phyloP scores from a whole-genome alignment of 2,113 vertebrate species.

The Blennius ocellaris region DNA sequence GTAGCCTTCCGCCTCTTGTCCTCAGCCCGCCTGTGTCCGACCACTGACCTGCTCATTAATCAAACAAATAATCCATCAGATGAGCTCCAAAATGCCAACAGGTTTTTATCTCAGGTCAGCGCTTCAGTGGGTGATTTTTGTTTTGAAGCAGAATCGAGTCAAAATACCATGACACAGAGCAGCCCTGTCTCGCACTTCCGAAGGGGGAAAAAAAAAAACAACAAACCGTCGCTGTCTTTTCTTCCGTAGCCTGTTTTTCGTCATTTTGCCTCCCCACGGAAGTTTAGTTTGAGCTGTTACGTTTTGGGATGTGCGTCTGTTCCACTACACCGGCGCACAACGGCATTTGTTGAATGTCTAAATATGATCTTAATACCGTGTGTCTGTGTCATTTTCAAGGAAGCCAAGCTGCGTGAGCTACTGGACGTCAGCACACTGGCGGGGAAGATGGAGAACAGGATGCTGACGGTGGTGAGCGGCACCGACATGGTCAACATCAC shows the following conservation, averaged over 20 bases:
- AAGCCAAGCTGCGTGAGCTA: constrained; percentile 92
- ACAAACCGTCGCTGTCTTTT: constrained; percentile 2
- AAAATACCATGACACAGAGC: constrained; percentile 36
- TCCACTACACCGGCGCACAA: background rate
- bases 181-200: constrained; percentile 42
- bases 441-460: constrained; percentile 91
- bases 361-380: constrained; percentile 15
- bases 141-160: constrained; percentile 14
- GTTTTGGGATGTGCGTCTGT: constrained; percentile 12
- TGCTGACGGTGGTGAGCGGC: constrained; percentile 95
- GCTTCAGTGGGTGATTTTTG: background rate
- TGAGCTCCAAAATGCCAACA: background rate
- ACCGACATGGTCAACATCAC: constrained; percentile 96
- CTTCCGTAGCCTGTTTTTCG: constrained; percentile 39
- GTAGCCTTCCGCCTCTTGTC: constrained; percentile 3
- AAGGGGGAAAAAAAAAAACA: background rate
- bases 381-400: constrained; percentile 77
- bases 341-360: background rate
- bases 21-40: constrained; percentile 4
- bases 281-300: constrained; percentile 17
- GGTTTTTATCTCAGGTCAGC: constrained; percentile 29
- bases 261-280: constrained; percentile 15
- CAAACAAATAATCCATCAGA: constrained; percentile 36
- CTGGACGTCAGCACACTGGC: constrained; percentile 89
- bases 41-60: constrained; percentile 57